Evolutionary conservation across 2,888 invertebrate species (phyloP).

Genomic region (Aphodius sticticus): DNA sequence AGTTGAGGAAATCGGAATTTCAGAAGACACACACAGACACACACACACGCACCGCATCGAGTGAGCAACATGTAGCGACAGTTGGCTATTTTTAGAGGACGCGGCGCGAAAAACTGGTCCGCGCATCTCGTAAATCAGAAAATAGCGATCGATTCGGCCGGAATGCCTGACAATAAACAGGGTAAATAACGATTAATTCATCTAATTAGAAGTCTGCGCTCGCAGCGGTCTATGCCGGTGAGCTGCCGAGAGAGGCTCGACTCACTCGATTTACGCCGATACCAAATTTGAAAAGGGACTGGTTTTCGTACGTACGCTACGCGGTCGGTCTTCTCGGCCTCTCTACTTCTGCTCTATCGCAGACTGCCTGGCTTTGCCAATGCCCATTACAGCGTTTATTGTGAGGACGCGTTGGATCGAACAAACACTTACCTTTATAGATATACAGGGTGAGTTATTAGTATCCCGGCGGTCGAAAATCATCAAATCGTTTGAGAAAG

Average conservation of each 20-base stretch:
- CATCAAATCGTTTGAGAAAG: no score
- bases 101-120: constrained; percentile 7
- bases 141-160: constrained; percentile 24
- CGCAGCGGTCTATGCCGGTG: constrained; percentile 33
- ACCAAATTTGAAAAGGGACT: constrained; percentile 61
- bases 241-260: background rate
- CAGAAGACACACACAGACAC: background rate
- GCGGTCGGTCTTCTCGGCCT: background rate
- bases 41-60: background rate
- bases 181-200: constrained; percentile 59
- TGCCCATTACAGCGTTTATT: constrained; percentile 59
- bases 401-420: background rate
- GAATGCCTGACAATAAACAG: constrained; percentile 44
- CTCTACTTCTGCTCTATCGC: constrained; percentile 58
- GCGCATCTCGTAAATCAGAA: background rate
- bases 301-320: constrained; percentile 48
- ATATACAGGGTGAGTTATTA: no score
- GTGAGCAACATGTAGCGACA: background rate
- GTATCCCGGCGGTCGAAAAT: no score
- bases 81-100: constrained; percentile 4
- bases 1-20: background rate
- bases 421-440: background rate
- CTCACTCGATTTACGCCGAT: constrained; percentile 58
- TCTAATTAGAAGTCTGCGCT: constrained; percentile 59
- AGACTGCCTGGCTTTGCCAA: constrained; percentile 59